phyloP scores from a whole-genome alignment of 2,113 vertebrate genomes.

The Bambusicola thoracicus region DNA sequence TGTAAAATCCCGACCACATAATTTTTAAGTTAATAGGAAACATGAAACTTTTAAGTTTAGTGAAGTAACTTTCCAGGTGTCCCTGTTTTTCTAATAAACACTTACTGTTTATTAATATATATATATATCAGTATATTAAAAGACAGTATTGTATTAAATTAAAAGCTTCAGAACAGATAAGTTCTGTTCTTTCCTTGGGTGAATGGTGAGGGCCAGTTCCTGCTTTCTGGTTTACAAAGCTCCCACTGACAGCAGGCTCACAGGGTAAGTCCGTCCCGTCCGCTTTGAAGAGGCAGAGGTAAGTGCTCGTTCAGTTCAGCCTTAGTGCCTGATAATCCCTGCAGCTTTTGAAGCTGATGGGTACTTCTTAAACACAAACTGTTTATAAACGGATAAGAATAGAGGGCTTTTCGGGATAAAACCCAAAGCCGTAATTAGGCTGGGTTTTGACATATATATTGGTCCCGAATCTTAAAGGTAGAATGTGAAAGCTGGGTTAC shows the following conservation, averaged over 20 bases:
- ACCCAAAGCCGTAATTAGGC: background rate
- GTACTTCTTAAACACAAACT: background rate
- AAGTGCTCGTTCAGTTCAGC: background rate
- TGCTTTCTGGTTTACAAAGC: constrained; percentile 4
- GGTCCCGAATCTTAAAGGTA: background rate
- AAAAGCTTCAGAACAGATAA: constrained; percentile 40
- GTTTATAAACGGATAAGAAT: background rate
- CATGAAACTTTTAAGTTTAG: constrained; percentile 23
- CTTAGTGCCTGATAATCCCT: background rate
- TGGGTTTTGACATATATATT: background rate
- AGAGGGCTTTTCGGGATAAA: background rate
- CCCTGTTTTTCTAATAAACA: constrained; percentile 68
- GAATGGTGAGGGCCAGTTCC: background rate
- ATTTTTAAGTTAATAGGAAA: constrained; percentile 72
- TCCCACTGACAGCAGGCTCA: background rate
- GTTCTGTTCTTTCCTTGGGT: constrained; percentile 12
- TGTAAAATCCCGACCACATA: constrained; percentile 58
- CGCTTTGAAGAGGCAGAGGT: background rate
- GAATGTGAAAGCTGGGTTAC: background rate
- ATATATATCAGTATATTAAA: constrained; percentile 28
- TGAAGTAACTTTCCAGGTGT: constrained; percentile 70
- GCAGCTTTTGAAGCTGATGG: background rate
- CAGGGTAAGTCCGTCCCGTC: background rate
- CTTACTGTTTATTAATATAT: constrained; percentile 51
- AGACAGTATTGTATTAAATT: constrained; percentile 41